Base-by-base conservation (phyloP, 2,888 invertebrate species). In the Lomographa bimaculata region DNA sequence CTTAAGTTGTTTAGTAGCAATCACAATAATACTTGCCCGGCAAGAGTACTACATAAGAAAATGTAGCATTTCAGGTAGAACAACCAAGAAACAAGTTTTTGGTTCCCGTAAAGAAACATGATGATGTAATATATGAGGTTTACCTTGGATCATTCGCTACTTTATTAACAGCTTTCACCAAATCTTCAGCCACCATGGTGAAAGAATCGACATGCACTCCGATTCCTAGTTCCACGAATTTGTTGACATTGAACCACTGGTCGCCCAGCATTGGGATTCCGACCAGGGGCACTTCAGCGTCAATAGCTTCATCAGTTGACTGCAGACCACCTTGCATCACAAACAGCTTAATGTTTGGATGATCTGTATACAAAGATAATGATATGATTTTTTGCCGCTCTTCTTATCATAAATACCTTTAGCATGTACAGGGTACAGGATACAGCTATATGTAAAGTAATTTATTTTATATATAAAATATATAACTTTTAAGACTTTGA, bases 271-370 rank as follows among this genome's bases (percentile, higher is more conserved):
- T 73, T 1, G 82, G 81, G 1, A 84, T 42, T 2, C 67, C 79
- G 1, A 84, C 49, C 0, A 84, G 51, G 0, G 82, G 81, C 0
- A 79, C 71, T 18, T 66, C 70, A 1, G 73, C 71, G 7, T 63
- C 63, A 6, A 83, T 69, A 0, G 80, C 71, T 53, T 82, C 84
- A 14, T 80, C 78, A 0, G 78, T 64, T 0, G 85, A 84, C 35
- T 81, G 81, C 2, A 79, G 45, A 3, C 85, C 85, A 21, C 77
- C 82, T 71, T 85, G 84, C 0, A 77, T 79, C 17, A 86, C 69
- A 26, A 87, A 87, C 0, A 82, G 24, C 45, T 83, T 85, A 0
- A 86, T 35, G 35, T 87, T 86, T 0, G 78, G 76, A 57, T 89
- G 87, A 16, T 46, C 76, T 76, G 50, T 0, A 60, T 21, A 37